Evolutionary conservation across 2,797 vertebrate genomes (phyloP).

Genomic region (Myripristis murdjan): DNA sequence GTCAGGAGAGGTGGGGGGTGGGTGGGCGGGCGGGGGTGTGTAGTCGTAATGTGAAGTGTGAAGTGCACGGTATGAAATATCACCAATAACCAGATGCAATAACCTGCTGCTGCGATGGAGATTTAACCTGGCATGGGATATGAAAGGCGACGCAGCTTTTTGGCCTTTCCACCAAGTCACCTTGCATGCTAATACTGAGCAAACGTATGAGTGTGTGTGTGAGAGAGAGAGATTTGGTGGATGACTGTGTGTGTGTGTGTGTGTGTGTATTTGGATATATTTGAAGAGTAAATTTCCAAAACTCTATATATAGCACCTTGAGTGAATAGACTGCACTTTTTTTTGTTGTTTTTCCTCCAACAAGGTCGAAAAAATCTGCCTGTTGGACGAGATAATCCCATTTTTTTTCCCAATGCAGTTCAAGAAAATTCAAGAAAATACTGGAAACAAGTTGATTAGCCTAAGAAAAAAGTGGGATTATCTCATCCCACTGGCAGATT

Average conservation of each 20-base stretch:
- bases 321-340: no score
- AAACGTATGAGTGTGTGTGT: slow-evolving; percentile 34
- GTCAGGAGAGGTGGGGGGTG: slow-evolving; percentile 25
- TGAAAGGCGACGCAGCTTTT: slow-evolving; percentile 67
- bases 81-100: slow-evolving; percentile 65
- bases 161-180: slow-evolving; percentile 74
- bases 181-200: slow-evolving; percentile 69
- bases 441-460: no score
- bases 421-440: no score
- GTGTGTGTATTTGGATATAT: slow-evolving; percentile 15
- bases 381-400: no score
- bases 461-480: no score
- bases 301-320: neutral
- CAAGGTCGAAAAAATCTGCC: no score
- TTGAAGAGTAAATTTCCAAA: slow-evolving; percentile 57
- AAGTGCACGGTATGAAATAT: slow-evolving; percentile 58
- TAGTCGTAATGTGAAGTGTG: slow-evolving; percentile 45
- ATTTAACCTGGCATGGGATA: slow-evolving; percentile 73
- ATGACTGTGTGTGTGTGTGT: slow-evolving; percentile 18
- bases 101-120: slow-evolving; percentile 58
- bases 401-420: no score
- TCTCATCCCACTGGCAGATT: no score
- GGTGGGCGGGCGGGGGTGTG: no score
- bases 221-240: slow-evolving; percentile 21
- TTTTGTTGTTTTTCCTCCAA: no score